These are phyloP conservation scores for Octonoba sinensis DNA, from an alignment of 2,888 invertebrate species.

Conservation along the genomic window DNA sequence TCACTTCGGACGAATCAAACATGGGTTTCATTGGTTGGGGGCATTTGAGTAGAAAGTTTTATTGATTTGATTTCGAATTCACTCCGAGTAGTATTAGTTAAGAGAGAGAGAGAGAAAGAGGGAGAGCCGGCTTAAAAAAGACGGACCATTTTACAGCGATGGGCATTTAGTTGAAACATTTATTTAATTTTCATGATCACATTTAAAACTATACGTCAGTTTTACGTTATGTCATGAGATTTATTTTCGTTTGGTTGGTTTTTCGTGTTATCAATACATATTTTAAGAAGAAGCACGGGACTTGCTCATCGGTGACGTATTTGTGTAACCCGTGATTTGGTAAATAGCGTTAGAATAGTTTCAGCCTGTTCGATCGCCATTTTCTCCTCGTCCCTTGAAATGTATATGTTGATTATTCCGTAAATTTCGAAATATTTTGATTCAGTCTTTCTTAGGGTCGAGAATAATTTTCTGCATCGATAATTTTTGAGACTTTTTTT, in stretches of 20 bases:
- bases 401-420: background rate
- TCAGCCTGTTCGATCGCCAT: constrained; percentile 36
- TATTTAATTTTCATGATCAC: no score
- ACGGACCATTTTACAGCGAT: no score
- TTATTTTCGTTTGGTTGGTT: background rate
- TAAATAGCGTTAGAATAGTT: constrained; percentile 41
- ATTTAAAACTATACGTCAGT: no score
- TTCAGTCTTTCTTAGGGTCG: background rate
- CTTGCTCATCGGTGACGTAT: constrained; percentile 58
- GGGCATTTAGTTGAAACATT: no score
- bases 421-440: background rate
- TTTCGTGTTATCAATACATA: background rate
- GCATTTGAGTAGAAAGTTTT: no score
- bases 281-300: constrained; percentile 12
- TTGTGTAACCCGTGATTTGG: constrained; percentile 53
- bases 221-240: background rate
- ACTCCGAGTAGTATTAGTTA: no score
- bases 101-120: no score
- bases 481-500: no score
- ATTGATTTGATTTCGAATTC: no score
- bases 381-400: constrained; percentile 7
- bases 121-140: no score
- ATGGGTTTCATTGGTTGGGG: no score
- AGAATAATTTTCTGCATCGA: background rate
- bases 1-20: no score